These are phyloP conservation scores for Drosophila histrio DNA, from an alignment of 2,888 invertebrate genomes.

Conservation along the genomic window DNA sequence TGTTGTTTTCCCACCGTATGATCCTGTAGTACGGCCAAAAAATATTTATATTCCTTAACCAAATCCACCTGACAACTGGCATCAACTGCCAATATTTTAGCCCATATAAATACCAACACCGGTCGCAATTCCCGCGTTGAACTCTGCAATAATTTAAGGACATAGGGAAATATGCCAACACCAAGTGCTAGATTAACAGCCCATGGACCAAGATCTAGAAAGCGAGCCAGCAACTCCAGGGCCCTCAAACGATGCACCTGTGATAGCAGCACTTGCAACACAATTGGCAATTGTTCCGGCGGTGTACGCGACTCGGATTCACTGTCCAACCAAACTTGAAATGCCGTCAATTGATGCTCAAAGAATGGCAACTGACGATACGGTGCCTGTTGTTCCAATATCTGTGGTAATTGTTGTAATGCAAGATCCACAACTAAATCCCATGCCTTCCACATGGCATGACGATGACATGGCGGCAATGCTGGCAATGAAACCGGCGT, in stretches of 20 bases:
- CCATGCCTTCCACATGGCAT: conserved; percentile 99
- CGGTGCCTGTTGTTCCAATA: conserved; percentile 86
- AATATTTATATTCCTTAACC: conserved; percentile 98
- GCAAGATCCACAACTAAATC: conserved; percentile 98
- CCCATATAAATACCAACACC: conserved; percentile 98
- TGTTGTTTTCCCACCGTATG: conserved; percentile 92
- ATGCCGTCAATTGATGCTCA: conserved; percentile 98
- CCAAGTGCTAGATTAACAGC: conserved; percentile 97
- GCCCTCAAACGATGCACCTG: conserved; percentile 95
- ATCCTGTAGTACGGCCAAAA: conserved; percentile 95
- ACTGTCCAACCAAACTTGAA: conserved; percentile 88
- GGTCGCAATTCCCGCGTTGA: conserved; percentile 96
- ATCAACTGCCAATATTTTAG: conserved; percentile 98
- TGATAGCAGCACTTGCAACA: conserved; percentile 93
- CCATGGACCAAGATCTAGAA: conserved; percentile 97
- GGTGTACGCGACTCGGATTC: conserved; percentile 90
- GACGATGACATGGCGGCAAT: conserved; percentile 94
- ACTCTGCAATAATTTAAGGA: conserved; percentile 97
- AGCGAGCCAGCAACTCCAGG: conserved; percentile 95
- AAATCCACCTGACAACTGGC: conserved; percentile 97
- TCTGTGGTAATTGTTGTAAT: conserved; percentile 93
- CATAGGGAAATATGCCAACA: conserved; percentile 99
- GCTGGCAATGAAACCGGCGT: conserved; percentile 97
- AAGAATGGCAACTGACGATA: conserved; percentile 95
- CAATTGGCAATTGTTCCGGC: conserved; percentile 98